Conservation (phyloP, 2,113 vertebrate species). For the Lampris incognitus region DNA sequence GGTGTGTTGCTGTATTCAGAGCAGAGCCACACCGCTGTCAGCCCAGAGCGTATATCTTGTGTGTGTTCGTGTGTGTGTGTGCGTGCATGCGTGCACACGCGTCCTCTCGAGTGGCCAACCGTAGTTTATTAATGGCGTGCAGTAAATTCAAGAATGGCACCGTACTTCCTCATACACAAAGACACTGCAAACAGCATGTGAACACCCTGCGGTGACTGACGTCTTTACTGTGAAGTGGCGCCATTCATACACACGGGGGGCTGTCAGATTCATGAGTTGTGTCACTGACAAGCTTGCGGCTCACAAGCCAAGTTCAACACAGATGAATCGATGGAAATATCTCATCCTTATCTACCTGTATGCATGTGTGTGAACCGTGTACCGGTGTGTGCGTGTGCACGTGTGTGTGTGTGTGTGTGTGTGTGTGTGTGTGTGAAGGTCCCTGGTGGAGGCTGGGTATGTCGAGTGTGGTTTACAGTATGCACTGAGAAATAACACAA, state of each 20-base stretch:
- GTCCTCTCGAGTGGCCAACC: background rate
- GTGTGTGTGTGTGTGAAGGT: background rate
- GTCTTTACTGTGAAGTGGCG: conserved; percentile 30
- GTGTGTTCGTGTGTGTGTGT: conserved; percentile 21
- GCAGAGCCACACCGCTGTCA: conserved; percentile 23
- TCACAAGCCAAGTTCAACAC: conserved; percentile 31
- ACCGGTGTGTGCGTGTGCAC: background rate
- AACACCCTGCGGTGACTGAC: background rate
- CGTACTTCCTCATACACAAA: conserved; percentile 28
- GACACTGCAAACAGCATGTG: conserved; percentile 19
- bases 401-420: background rate
- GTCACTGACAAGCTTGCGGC: conserved; percentile 11
- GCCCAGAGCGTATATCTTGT: conserved; percentile 45
- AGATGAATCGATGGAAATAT: conserved; percentile 6
- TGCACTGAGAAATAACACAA: conserved; percentile 20
- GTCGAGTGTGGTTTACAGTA: background rate
- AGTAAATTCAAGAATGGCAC: conserved; percentile 53
- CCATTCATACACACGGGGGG: conserved; percentile 18
- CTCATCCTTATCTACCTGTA: conserved; percentile 1
- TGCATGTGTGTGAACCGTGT: background rate
- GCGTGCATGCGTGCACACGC: background rate
- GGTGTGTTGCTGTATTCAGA: conserved; percentile 47
- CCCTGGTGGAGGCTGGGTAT: conserved; percentile 25
- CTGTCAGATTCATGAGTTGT: conserved; percentile 24
- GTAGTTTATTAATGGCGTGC: conserved; percentile 22